Base-by-base conservation (phyloP, 2,888 invertebrate species). In the Drosophila greeni region DNA sequence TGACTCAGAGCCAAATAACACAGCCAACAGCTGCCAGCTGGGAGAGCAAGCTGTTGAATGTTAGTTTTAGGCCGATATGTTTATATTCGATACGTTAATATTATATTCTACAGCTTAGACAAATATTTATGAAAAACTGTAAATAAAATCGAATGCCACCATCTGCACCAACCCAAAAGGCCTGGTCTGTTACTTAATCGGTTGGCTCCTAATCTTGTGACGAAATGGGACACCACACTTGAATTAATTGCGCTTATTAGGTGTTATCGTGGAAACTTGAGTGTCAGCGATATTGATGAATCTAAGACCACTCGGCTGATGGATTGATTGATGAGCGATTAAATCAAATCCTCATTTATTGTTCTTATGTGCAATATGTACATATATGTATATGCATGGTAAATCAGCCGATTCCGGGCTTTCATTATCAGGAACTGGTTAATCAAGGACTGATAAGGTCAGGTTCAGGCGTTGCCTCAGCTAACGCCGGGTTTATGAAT, bases 1-100 rank as follows among this genome's bases (percentile, higher is more conserved):
- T 68, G 53, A 69, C n/a, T 5, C 65, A 70, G 58, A 37, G 47
- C 57, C 65, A 70, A 70, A 65, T 53, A 65, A 26, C 20, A 40
- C 40, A 40, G 40, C 23, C 40, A 62, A 42, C 64, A 56, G 40
- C 42, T 11, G 31, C 24, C n/a, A 34, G n/a, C 33, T n/a, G 23
- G 26, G 3, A 18, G 45, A 26, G 31, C 20, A 51, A 54, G 70
- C 52, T 67, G 66, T 52, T 67, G 49, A 49, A 29, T 55, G 16
- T 33, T 42, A 65, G 49, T 45, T 43, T 16, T 58, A 42, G 36
- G 23, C 18, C 16, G 6, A 59, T 53, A 37, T 18, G 51, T 42
- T 31, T 53, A 37, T 18, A 62, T 42, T 31, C 24, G 16, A 59
- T 52, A 29, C 62, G 65, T 60, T 66, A 66, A 34, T 49, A 42